These are phyloP conservation scores for Trachelus stipa DNA, from an alignment of 2,888 invertebrate species.

Conservation along the genomic window DNA sequence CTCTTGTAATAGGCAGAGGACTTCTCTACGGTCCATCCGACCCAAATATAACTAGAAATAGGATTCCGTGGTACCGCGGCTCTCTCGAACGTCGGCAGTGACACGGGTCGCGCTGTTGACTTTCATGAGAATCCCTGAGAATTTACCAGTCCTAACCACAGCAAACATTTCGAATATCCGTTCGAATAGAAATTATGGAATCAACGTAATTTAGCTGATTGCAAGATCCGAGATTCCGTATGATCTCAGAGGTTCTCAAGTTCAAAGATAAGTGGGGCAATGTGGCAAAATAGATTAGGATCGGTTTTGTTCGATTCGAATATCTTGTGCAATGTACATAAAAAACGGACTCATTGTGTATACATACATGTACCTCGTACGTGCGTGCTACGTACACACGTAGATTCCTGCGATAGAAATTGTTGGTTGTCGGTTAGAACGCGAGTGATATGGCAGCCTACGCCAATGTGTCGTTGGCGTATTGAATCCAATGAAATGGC, in stretches of 20 bases:
- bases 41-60: neutral
- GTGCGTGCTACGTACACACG: neutral
- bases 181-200: neutral
- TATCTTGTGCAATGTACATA: neutral
- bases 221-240: neutral
- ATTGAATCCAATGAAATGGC: neutral
- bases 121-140: neutral
- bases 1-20: neutral
- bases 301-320: neutral
- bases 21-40: neutral
- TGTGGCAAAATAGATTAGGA: neutral
- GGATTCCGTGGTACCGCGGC: neutral
- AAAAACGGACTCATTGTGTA: neutral
- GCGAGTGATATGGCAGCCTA: neutral
- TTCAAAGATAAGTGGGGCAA: neutral
- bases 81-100: constrained; percentile 5
- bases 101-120: constrained; percentile 11
- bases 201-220: neutral
- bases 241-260: neutral
- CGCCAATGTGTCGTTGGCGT: neutral
- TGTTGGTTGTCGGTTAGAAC: neutral
- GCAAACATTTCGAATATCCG: neutral
- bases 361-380: neutral
- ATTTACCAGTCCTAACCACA: neutral
- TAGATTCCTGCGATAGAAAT: neutral